Base-by-base conservation (phyloP, 1,140 invertebrate species). In the Calliphora vicina region DNA sequence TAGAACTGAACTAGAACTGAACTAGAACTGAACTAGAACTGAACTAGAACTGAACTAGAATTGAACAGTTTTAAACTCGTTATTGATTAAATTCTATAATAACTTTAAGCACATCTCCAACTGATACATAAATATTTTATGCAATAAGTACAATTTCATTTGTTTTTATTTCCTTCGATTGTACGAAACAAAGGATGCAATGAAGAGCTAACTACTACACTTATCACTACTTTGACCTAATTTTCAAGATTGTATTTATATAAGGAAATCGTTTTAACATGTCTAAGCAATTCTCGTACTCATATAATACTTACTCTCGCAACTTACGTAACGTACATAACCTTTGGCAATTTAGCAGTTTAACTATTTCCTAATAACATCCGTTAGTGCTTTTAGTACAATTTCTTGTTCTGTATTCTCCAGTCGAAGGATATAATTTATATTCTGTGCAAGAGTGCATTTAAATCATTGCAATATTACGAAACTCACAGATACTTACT, bases 391-490 rank as follows among this genome's bases (percentile, higher is more conserved):
- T 57, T 0, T 0, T 6, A 35, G 35, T 10, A 35, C 35, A 35
- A 35, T 35, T 35, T 35, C 35, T 35, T 6, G 35, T 35, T 50
- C 45, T 50, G 1, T 50, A 50, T n/a, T 50, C 17, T 50, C 17
- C 45, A 50, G 17, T 50, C 35, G 35, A 50, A 50, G 45, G 12
- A 50, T 50, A 50, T 50, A 50, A 50, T 67, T 25, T 25, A 67
- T 67, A 67, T 67, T 67, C 61, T 23, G 10, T 23, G 61, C 50
- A 57, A 57, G 50, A 67, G 20, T 67, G 61, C 61, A 67, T 67
- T 67, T 67, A 67, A n/a, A 67, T 67, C 61, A 67, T 67, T 67
- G 61, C 61, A 67, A 67, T 67, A 23, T 67, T 57, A n/a, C 50
- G 15, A 57, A 57, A 35, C 35, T 50, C 45, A 17, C 45, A 50